Evolutionary conservation across 2,113 vertebrate species (phyloP), one percentile per base, ranked within the genome.

Genomic region (Gulo gulo): DNA sequence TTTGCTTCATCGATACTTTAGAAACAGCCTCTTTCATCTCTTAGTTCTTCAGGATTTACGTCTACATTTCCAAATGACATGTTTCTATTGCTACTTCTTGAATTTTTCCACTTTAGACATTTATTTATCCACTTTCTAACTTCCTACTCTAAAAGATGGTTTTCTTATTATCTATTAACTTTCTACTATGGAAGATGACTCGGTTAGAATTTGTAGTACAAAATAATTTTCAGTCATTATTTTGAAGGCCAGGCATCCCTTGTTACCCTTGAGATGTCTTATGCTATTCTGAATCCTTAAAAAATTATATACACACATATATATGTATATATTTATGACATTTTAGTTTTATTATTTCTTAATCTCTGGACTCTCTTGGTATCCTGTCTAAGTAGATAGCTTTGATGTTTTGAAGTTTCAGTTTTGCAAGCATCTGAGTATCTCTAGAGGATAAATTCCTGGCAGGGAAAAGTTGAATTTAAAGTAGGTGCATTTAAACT

Each of bases 261-360:
- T 93, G 11, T 61, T 69, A 80, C 39, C 23, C 24, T 76, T 80
- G 39, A 91, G 59, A 91, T 81, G n/a, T 94, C 10, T 47, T 88
- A 31, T 2, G 39, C 65, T 26, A 29, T 92, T 80, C 16, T 59
- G 31, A 57, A 42, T 90, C 21, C 71, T 79, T 91, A 52, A 52
- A 52, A 52, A 52, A 24, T n/a, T n/a, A n/a, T n/a, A n/a, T n/a
- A 57, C 55, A 21, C 2, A 57, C 2, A 57, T 1, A 57, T 6
- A 23, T 23, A 57, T 82, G 31, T 83, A 69, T 10, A 23, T 52
- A 34, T 21, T 63, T 71, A 31, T 57, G 34, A 36, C 36, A 67
- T 79, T 83, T 94, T 84, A 50, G 63, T 96, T 89, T 67, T 89
- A 57, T 74, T 82, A n/a, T 71, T 78, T 79, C 29, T 87, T 87